These are phyloP conservation scores for Naja naja DNA, from an alignment of 2,113 vertebrate genomes.

Conservation along the genomic window DNA sequence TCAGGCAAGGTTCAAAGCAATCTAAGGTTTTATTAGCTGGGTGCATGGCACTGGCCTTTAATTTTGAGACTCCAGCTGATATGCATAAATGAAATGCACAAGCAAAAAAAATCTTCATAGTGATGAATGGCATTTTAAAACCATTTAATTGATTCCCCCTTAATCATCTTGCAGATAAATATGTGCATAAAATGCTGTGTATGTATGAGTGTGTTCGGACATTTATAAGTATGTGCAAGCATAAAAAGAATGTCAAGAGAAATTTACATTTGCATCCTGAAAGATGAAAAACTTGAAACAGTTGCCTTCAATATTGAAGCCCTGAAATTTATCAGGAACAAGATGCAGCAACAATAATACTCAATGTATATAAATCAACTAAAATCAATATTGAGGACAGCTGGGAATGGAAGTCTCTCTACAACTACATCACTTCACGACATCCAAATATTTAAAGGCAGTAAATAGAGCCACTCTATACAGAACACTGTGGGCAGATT, in stretches of 20 bases:
- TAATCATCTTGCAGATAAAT: slow-evolving; percentile 27
- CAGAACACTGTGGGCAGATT: slow-evolving; percentile 29
- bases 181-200: slow-evolving; percentile 29
- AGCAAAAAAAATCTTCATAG: neutral
- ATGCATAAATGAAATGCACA: neutral
- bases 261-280: slow-evolving; percentile 29
- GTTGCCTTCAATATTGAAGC: slow-evolving; percentile 36
- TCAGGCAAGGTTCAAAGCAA: neutral
- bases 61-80: neutral
- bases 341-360: slow-evolving; percentile 39
- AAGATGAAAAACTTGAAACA: slow-evolving; percentile 37
- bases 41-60: neutral
- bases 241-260: slow-evolving; percentile 15
- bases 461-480: slow-evolving; percentile 21
- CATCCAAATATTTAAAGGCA: slow-evolving; percentile 54
- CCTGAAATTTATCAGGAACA: slow-evolving; percentile 40
- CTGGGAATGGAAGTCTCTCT: slow-evolving; percentile 43
- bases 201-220: neutral
- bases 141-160: slow-evolving; percentile 30
- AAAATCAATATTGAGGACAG: slow-evolving; percentile 59
- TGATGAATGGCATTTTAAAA: slow-evolving; percentile 13
- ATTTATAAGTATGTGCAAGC: slow-evolving; percentile 13
- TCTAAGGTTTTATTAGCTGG: neutral
- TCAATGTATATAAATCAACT: slow-evolving; percentile 56
- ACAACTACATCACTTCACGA: slow-evolving; percentile 24